Evolutionary conservation across 30 jellyfish, hydroid and myxozoan genomes (phyloP), one percentile per base, ranked within the genome.

Genomic region (Cassiopea xamachana): DNA sequence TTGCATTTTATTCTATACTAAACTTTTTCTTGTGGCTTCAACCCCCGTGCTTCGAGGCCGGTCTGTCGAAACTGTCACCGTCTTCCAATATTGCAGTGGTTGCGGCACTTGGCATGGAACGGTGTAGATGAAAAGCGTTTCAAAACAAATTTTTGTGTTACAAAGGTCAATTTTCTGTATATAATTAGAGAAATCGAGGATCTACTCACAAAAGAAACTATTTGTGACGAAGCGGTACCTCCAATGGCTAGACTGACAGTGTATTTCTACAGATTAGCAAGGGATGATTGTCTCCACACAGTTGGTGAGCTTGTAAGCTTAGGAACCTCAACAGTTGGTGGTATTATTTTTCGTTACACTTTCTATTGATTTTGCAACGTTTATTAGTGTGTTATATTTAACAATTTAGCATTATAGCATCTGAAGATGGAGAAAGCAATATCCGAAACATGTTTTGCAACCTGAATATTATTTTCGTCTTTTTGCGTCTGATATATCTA

Each of bases 81-180:
- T 43, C 90, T 82, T 27, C 90, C 90, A 82, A 61, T 82, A 68
- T 46, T 82, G 82, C 82, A 50, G 4, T 82, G 90, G 39, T 82
- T 82, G 90, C 64, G 90, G 90, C 72, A 82, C 44, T 61, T 82
- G 82, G 90, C 69, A 45, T 82, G 90, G 90, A 82, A 67, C 77
- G 64, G 46, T 17, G 62, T 82, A 39, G 82, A 82, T 82, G 90
- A 82, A 8, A 82, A 82, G 73, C 70, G 90, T 82, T 82, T 82
- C 71, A 80, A 80, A 78, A 17, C 77, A 14, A 80, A 80, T 60
- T 60, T 80, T 80, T 74, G 88, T 60, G 27, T 80, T 19, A 80
- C 88, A 15, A 80, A 80, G 39, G 88, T 51, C 17, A 80, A 58
- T 50, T 80, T 80, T 82, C 45, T 80, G 78, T 80, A 51, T 10